Evolutionary conservation across 2,888 invertebrate species (phyloP), one percentile per base, ranked within the genome.

Genomic region (Phortica magna): DNA sequence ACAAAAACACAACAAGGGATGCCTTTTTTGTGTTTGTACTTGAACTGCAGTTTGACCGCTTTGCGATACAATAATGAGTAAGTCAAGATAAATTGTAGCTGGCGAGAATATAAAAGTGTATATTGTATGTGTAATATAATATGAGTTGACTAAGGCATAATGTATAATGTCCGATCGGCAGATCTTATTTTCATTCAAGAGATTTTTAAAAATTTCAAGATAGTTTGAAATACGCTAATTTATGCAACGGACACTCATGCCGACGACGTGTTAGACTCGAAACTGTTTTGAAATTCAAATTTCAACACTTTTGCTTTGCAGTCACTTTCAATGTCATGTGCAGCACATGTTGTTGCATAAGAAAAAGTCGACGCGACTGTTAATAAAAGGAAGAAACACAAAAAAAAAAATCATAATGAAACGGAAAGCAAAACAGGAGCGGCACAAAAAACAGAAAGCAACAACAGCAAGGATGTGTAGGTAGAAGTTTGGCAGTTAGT

Each of bases 321-420:
- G 10, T 76, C 73, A 73, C 31, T 75, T 82, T 88, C 87, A 85
- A 88, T 89, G 88, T 88, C 89, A 84, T 83, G 83, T 85, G 88
- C 88, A 88, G 89, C 89, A 81, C 81, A 78, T 77, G 75, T 76
- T 77, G 74, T 76, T 71, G 70, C 70, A 71, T 71, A 71, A 71
- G 53, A 39, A 71, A 71, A 39, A 61, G 61, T 61, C 10, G 17
- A 17, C 61, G 22, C 17, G 61, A 19, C 61, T 31, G 31, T 31
- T 14, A 42, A 41, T 41, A 41, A 68, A 67, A 55, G 53, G 57
- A 65, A 78, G 42, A 59, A 57, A 9, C 59, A 31, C 12, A 57
- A 79, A 82, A 88, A 82, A 87, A 83, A 83, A 83, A 73, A 79
- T 75, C 76, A 67, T 42, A 43, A 68, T 42, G 65, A 53, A 64